Percentiles rank a stretch among this genome's conserved stretches.
Evolutionary conservation across 1,140 invertebrate genomes (phyloP).

Genomic region (Drosophila malerkotliana): DNA sequence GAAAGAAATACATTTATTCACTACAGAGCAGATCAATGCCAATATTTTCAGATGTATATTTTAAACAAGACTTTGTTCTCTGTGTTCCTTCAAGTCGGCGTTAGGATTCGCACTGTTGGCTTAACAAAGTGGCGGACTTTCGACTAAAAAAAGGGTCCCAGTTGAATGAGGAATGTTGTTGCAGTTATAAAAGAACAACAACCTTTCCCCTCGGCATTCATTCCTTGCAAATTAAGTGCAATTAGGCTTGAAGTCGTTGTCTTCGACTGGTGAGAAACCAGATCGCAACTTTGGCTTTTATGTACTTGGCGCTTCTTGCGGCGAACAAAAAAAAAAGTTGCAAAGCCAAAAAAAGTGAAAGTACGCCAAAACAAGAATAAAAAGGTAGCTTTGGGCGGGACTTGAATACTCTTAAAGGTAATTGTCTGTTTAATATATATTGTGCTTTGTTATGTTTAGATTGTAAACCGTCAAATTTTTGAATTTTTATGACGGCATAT

Average conservation of each 20-base stretch:
- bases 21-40: too few species aligned
- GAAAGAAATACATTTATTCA: neutral
- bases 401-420: too few species aligned
- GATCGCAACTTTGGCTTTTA: slow-evolving; percentile 25
- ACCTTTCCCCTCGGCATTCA: slow-evolving; percentile 45
- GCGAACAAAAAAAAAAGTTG: neutral
- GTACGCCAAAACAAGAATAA: slow-evolving; percentile 8
- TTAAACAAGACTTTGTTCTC: neutral
- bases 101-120: slow-evolving; percentile 78
- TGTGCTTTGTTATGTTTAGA: too few species aligned
- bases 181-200: slow-evolving; percentile 24
- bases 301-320: slow-evolving; percentile 45
- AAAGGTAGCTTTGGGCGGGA: neutral
- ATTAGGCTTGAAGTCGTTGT: slow-evolving; percentile 64
- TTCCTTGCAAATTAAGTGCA: slow-evolving; percentile 76
- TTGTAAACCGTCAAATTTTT: too few species aligned
- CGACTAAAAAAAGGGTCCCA: slow-evolving; percentile 5
- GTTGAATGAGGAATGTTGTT: slow-evolving; percentile 42
- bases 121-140: slow-evolving; percentile 51
- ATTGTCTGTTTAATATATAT: too few species aligned
- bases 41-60: too few species aligned
- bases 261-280: slow-evolving; percentile 40
- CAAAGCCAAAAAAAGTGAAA: slow-evolving; percentile 61
- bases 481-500: too few species aligned
- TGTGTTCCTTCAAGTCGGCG: slow-evolving; percentile 32